phyloP scores from a whole-genome alignment of 2,888 invertebrate genomes.

The Chrysolina oricalcia region DNA sequence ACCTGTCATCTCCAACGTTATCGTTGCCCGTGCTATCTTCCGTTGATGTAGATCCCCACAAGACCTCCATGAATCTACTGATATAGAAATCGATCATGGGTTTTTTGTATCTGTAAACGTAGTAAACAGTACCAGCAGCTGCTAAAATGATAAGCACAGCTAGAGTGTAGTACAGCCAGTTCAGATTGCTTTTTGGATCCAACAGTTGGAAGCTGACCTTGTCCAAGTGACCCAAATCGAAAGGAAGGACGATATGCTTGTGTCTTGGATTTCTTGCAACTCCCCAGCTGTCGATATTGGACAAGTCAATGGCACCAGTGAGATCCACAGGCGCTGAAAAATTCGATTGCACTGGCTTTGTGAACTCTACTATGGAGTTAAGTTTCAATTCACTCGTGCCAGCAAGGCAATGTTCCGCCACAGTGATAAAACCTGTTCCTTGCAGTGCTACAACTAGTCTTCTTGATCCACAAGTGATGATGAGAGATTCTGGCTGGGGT shows the following conservation, averaged over 20 bases:
- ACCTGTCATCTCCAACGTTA: slow-evolving; percentile 18
- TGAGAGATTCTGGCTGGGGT: background rate
- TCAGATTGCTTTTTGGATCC: background rate
- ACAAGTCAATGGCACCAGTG: slow-evolving; percentile 17
- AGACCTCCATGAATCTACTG: background rate
- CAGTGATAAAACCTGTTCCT: slow-evolving; percentile 35
- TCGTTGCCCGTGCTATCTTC: background rate
- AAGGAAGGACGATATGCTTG: slow-evolving; percentile 34
- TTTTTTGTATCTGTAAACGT: slow-evolving; percentile 29
- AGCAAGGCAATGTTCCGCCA: slow-evolving; percentile 17
- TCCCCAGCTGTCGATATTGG: slow-evolving; percentile 16
- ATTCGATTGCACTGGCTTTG: slow-evolving; percentile 22
- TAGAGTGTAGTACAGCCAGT: slow-evolving; percentile 16
- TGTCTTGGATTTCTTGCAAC: background rate
- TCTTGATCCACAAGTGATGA: background rate
- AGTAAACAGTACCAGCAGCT: background rate
- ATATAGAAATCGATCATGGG: background rate
- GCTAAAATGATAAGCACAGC: background rate
- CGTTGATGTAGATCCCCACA: background rate
- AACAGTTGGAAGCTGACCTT: slow-evolving; percentile 13
- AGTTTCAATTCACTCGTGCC: slow-evolving; percentile 5
- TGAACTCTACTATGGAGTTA: slow-evolving; percentile 24
- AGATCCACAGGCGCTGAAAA: slow-evolving; percentile 27
- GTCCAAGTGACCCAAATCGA: slow-evolving; percentile 25
- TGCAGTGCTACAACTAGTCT: slow-evolving; percentile 7